A percentile compares a stretch with the other conserved stretches of the same genome.
Conservation (phyloP, 2,113 vertebrate genomes). For the Rostratula benghalensis region DNA sequence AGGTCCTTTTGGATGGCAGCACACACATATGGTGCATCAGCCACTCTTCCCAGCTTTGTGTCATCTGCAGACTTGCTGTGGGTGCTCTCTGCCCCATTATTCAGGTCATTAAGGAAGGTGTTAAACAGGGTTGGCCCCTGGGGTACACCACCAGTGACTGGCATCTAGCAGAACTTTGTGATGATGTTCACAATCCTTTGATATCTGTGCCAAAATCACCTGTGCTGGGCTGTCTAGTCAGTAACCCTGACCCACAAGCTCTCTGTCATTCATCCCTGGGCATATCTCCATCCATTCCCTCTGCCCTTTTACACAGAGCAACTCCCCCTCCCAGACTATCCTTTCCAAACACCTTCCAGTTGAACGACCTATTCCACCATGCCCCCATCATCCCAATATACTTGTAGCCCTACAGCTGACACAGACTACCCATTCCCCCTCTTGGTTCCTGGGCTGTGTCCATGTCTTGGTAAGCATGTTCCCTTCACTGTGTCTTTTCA, state of each 20-base stretch:
- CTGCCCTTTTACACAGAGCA: not conserved
- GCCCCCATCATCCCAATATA: not conserved
- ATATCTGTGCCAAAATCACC: not conserved
- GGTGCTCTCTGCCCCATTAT: not conserved
- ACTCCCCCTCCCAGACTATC: not conserved
- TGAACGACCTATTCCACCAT: not conserved
- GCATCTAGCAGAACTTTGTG: too few relatives aligned
- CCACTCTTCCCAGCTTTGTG: not conserved
- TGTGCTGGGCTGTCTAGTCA: not conserved
- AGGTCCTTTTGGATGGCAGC: not conserved
- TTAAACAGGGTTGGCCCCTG: not conserved
- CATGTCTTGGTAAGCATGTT: not conserved
- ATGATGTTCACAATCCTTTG: not conserved
- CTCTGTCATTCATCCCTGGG: not conserved
- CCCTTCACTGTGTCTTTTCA: not conserved
- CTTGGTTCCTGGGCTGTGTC: not conserved
- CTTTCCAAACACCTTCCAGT: not conserved
- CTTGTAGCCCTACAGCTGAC: not conserved
- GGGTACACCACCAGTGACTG: not conserved
- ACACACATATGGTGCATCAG: fast-evolving
- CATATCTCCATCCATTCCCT: not conserved
- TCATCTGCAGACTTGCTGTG: not conserved
- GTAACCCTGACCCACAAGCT: not conserved
- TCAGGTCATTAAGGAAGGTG: not conserved
- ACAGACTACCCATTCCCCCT: not conserved